phyloP scores from a whole-genome alignment of 2,888 invertebrate genomes.

The Caenorhabditis sp. region DNA sequence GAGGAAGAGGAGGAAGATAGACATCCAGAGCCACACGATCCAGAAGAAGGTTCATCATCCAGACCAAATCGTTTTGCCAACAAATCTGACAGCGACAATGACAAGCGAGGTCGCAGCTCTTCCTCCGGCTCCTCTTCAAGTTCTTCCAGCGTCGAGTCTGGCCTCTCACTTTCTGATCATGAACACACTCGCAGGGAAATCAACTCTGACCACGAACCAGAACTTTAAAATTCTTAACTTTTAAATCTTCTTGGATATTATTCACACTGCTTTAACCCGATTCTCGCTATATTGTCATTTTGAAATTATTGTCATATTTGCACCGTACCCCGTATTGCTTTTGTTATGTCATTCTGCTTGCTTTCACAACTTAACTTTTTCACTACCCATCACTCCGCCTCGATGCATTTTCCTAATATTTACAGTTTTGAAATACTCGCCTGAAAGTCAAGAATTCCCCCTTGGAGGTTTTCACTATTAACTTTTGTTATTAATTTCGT shows the following conservation, averaged over 20 bases:
- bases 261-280: background rate
- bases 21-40: background rate
- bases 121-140: conserved; percentile 10
- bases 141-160: conserved; percentile 21
- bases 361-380: too few species aligned
- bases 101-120: background rate
- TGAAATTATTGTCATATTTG: too few species aligned
- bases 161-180: conserved; percentile 18
- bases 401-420: too few species aligned
- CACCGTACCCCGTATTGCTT: too few species aligned
- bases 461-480: too few species aligned
- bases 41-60: conserved; percentile 23
- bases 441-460: too few species aligned
- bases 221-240: background rate
- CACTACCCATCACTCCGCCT: too few species aligned
- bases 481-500: too few species aligned
- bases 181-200: background rate
- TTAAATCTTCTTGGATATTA: background rate
- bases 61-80: background rate
- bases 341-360: too few species aligned
- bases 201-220: conserved; percentile 3
- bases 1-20: background rate
- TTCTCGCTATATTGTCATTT: background rate
- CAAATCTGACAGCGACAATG: background rate
- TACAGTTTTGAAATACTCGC: too few species aligned